Evolutionary conservation across 1,140 invertebrate species (phyloP), one percentile per base, ranked within the genome.

Genomic region (Daktulosphaira vitifoliae): DNA sequence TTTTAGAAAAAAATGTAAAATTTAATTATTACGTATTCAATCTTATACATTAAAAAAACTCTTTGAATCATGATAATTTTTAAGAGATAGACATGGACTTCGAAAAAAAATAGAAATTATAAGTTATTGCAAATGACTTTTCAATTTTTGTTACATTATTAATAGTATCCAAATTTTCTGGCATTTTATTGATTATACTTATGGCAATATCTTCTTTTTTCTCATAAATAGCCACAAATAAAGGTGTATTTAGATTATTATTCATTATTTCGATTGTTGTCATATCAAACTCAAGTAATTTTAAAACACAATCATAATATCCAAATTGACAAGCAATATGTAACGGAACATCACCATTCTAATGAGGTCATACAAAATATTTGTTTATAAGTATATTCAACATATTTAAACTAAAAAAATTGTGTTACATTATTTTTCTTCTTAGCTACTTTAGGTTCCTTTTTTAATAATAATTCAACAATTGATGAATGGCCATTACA

Each of bases 301-400:
- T 62, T 8, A 46, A 20, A 7, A 62, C 56, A 62, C 56, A 62
- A 23, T 65, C 48, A 38, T 50, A 15, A 5, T 50, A 50, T 25
- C 62, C 62, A 51, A 38, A 51, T 11, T 20, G 46, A 9, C 46
- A 39, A n/a, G 62, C 62, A 50, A 65, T 51, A 51, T 65, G 62
- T 26, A 65, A 20, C 0, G 62, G 26, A 25, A 29, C 50, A 20
- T 65, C 49, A 50, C 62, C 62, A 16, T 42, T 65, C 49, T 65
- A 22, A 13, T 29, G 46, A 44, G 9, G 38, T 1, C 2, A 15
- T 38, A 38, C 7, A 39, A 9, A 38, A 22, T 62, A 15, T 18
- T 25, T 59, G 25, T 16, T 26, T 2, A 22, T 8, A 15, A 18
- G 1, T 4, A n/a, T 29, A 1, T 7, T 4, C 5, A 44, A 44